These are phyloP conservation scores for Chirona hameri DNA, from an alignment of 2,888 invertebrate species.

Conservation along the genomic window DNA sequence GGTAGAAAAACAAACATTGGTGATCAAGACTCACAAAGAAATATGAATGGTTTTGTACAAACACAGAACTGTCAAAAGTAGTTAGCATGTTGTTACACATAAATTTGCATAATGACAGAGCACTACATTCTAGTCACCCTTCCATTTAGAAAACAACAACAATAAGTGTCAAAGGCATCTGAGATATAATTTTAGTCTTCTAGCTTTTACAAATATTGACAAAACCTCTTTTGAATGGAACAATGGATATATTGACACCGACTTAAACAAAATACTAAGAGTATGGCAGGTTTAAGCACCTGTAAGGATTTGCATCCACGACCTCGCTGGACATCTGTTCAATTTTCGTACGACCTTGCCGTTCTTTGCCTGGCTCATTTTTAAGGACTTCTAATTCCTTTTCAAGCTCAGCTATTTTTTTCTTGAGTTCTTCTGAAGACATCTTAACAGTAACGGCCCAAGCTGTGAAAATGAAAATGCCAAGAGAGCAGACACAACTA, in stretches of 20 bases:
- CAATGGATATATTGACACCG: too few relatives aligned
- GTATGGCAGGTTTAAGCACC: conserved; percentile 53
- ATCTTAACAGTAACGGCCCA: neutral
- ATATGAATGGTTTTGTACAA: neutral
- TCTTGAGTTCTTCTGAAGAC: conserved; percentile 34
- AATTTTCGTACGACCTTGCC: conserved; percentile 35
- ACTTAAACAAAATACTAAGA: neutral
- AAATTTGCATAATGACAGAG: too few relatives aligned
- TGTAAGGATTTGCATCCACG: conserved; percentile 96
- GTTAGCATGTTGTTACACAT: too few relatives aligned
- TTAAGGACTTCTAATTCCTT: conserved; percentile 35
- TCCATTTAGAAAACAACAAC: too few relatives aligned
- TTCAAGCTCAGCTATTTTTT: conserved; percentile 35
- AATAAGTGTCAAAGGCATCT: too few relatives aligned
- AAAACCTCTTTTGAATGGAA: too few relatives aligned
- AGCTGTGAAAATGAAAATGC: too few relatives aligned
- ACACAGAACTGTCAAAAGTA: too few relatives aligned
- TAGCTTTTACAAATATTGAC: too few relatives aligned
- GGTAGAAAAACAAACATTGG: neutral
- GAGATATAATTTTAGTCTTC: too few relatives aligned
- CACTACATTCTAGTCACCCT: too few relatives aligned
- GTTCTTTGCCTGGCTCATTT: neutral
- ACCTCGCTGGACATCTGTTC: conserved; percentile 73
- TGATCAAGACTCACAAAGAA: neutral
- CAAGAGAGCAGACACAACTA: too few relatives aligned